These are phyloP conservation scores for Gadopsis bispinosus DNA, from an alignment of 2,797 vertebrate genomes.

Conservation along the genomic window DNA sequence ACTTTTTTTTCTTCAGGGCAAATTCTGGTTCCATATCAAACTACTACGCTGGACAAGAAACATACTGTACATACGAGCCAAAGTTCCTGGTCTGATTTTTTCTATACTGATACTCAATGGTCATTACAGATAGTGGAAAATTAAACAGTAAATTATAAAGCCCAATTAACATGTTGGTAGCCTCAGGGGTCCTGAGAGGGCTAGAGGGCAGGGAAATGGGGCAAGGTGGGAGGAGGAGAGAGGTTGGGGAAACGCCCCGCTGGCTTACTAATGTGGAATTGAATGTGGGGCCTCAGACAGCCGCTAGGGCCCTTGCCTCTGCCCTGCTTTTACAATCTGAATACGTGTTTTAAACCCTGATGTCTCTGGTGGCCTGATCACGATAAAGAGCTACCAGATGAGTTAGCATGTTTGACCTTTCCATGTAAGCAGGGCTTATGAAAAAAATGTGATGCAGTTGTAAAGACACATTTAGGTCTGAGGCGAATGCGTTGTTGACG, in stretches of 20 bases:
- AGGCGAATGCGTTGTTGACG: constrained; percentile 46
- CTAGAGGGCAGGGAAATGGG: constrained; percentile 39
- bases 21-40: constrained; percentile 15
- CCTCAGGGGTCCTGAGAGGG: constrained; percentile 60
- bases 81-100: constrained; percentile 62
- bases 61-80: constrained; percentile 30
- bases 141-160: constrained; percentile 79
- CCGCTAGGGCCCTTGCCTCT: constrained; percentile 47
- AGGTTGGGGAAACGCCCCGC: constrained; percentile 51
- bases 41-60: constrained; percentile 17
- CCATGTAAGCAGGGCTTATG: constrained; percentile 1
- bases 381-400: constrained; percentile 35
- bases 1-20: constrained; percentile 9
- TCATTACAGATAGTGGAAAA: constrained; percentile 74
- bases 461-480: constrained; percentile 32
- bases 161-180: constrained; percentile 78
- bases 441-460: constrained; percentile 32
- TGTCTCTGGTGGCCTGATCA: constrained; percentile 48
- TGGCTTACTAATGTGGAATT: constrained; percentile 68
- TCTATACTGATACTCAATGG: constrained; percentile 64
- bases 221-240: constrained; percentile 29
- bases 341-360: constrained; percentile 60
- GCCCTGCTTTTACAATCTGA: constrained; percentile 56
- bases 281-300: constrained; percentile 59
- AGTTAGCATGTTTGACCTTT: constrained; percentile 60